These are phyloP conservation scores for Todus mexicanus DNA, from an alignment of 2,797 vertebrate genomes.

Conservation along the genomic window DNA sequence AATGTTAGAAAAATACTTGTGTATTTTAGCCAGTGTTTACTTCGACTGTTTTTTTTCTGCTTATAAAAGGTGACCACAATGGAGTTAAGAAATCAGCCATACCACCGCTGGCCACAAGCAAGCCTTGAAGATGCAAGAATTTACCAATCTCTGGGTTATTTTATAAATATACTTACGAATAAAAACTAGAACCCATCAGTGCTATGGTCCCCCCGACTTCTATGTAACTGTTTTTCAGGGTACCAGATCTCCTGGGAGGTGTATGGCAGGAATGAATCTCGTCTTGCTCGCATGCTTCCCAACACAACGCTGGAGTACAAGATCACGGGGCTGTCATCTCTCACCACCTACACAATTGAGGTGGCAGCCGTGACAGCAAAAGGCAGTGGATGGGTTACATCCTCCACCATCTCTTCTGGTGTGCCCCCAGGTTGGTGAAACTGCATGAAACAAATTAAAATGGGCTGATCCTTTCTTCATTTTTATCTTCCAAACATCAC, in stretches of 20 bases:
- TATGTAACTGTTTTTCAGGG: constrained; percentile 68
- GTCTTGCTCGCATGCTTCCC: constrained; percentile 74
- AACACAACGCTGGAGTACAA: constrained; percentile 88
- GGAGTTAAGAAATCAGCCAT: not conserved
- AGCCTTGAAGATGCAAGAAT: not conserved
- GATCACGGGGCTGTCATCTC: constrained; percentile 87
- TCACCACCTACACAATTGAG: constrained; percentile 89
- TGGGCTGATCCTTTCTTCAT: accelerated
- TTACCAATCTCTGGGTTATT: not conserved
- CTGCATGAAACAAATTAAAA: not conserved
- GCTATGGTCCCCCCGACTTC: not conserved
- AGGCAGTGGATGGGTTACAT: constrained; percentile 80
- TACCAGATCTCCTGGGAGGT: constrained; percentile 91
- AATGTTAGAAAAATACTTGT: not conserved
- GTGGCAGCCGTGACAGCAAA: constrained; percentile 85
- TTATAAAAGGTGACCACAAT: not conserved
- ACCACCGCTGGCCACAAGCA: not conserved
- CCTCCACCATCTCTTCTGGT: constrained; percentile 92
- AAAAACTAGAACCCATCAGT: not conserved
- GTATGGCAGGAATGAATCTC: constrained; percentile 79
- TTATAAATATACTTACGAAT: not conserved
- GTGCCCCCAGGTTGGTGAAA: constrained; percentile 89
- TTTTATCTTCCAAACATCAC: not conserved
- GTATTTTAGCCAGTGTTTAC: not conserved
- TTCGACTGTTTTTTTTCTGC: not conserved